Conservation (phyloP, 1,140 invertebrate genomes). For the Araneus ventricosus region DNA sequence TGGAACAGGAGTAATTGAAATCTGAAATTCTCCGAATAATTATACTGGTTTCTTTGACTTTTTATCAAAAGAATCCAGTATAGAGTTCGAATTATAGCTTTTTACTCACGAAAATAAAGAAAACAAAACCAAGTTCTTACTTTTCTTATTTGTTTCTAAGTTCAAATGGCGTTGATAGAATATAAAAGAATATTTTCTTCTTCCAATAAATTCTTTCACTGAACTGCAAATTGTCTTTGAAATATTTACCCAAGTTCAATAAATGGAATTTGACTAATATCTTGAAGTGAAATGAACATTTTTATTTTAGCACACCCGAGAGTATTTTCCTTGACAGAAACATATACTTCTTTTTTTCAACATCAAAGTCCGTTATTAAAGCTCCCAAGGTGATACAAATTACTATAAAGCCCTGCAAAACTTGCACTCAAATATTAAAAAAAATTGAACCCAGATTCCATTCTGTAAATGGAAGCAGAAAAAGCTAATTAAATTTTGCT, state of each 20-base stretch:
- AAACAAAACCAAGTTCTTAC: too few species aligned
- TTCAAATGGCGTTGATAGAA: too few species aligned
- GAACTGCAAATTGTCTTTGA: neutral
- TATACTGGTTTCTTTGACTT: too few species aligned
- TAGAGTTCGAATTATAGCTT: too few species aligned
- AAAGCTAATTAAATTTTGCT: constrained; percentile 63
- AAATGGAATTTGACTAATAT: neutral
- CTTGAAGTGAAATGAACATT: neutral
- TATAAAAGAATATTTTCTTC: too few species aligned
- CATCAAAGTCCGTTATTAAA: constrained; percentile 26
- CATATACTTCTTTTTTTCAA: neutral
- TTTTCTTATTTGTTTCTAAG: too few species aligned
- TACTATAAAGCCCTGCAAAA: constrained; percentile 40
- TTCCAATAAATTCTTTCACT: neutral
- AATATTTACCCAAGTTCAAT: neutral
- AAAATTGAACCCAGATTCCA: neutral
- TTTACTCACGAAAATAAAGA: too few species aligned
- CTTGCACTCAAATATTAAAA: neutral
- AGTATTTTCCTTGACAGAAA: neutral
- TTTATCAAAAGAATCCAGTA: too few species aligned
- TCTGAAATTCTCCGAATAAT: too few species aligned
- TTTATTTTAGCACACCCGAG: constrained; percentile 14
- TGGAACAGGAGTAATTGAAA: neutral
- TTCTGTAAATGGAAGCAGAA: constrained; percentile 42
- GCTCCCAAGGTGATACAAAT: constrained; percentile 60